Evolutionary conservation across 92 coral and sea anemone genomes (phyloP).

Genomic region (Metridium senile): DNA sequence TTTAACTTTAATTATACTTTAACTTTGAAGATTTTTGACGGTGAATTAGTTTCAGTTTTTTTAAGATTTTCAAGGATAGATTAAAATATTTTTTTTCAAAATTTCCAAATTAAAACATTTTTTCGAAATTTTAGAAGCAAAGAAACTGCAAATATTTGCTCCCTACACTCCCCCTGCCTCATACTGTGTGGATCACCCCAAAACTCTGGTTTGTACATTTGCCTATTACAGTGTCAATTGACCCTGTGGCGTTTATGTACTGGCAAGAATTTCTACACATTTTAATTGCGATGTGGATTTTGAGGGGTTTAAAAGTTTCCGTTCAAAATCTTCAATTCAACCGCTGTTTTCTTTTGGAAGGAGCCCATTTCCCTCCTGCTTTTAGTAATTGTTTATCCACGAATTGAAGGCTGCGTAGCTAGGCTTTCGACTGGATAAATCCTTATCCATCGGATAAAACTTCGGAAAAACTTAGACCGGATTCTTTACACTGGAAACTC

Average conservation of each 20-base stretch:
- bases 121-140: no score
- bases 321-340: neutral
- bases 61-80: no score
- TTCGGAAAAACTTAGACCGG: neutral
- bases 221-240: neutral
- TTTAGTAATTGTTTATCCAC: no score
- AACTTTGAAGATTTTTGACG: no score
- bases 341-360: neutral
- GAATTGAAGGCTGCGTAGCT: no score
- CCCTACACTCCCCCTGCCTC: neutral
- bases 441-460: neutral
- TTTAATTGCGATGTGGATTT: slow-evolving; percentile 1
- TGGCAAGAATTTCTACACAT: no score
- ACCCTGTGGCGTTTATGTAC: neutral
- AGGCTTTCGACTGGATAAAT: neutral
- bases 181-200: neutral
- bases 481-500: no score
- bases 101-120: no score
- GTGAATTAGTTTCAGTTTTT: no score
- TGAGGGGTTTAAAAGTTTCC: slow-evolving; percentile 16
- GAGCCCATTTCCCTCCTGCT: no score
- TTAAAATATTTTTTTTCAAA: no score
- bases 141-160: slow-evolving; percentile 1
- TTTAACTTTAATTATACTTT: no score
- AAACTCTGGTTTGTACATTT: neutral